These are phyloP conservation scores for Motacilla alba DNA, from an alignment of 2,113 vertebrate species.

Conservation along the genomic window DNA sequence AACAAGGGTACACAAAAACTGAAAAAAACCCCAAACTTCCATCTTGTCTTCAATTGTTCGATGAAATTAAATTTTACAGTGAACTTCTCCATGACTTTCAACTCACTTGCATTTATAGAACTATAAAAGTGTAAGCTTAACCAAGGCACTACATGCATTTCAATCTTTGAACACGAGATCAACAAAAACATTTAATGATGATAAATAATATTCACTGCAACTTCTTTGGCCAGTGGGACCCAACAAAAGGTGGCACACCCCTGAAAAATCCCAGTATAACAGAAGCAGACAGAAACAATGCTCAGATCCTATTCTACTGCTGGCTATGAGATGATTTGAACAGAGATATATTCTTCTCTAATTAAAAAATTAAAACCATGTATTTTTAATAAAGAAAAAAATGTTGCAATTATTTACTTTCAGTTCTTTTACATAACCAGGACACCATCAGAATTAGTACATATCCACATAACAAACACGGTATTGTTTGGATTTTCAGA, in stretches of 20 bases:
- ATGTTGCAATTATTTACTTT: not conserved
- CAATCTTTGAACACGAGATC: not conserved
- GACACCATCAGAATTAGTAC: not conserved
- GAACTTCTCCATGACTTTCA: fast-evolving
- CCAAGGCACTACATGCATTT: not conserved
- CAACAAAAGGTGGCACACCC: not conserved
- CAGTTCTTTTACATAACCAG: not conserved
- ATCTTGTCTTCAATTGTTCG: not conserved
- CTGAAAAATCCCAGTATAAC: not conserved
- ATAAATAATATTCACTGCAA: not conserved
- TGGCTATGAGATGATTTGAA: not conserved
- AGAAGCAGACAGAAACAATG: not conserved
- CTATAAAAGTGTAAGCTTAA: not conserved
- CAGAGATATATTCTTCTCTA: not conserved
- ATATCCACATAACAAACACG: not conserved
- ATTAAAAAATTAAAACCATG: not conserved
- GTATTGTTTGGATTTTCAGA: not conserved
- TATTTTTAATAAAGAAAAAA: not conserved
- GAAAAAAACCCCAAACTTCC: not conserved
- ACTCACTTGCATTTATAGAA: not conserved
- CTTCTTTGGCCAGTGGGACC: not conserved
- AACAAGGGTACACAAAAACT: not conserved
- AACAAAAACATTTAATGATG: not conserved
- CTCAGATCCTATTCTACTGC: not conserved
- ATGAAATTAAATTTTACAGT: not conserved